phyloP scores from a whole-genome alignment of 1,140 invertebrate genomes.

The Lordiphosa clarofinis region DNA sequence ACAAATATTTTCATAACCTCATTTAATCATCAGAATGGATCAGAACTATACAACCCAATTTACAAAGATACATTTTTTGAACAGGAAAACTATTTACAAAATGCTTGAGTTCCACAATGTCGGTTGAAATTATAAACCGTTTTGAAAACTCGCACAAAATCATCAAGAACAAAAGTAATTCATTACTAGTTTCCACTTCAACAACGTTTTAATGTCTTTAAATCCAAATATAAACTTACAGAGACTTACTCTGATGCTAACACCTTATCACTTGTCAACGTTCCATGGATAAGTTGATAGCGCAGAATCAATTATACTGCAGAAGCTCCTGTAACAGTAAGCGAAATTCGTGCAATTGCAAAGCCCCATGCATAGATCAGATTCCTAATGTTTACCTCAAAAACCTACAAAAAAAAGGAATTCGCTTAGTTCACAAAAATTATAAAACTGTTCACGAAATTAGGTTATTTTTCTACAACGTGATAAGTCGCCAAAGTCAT shows the following conservation, averaged over 20 bases:
- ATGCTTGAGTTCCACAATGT: slow-evolving; percentile 7
- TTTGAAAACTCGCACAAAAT: slow-evolving; percentile 18
- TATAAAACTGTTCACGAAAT: neutral
- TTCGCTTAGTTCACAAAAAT: neutral
- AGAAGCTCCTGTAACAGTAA: neutral
- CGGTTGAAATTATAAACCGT: slow-evolving; percentile 5
- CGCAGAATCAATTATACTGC: neutral
- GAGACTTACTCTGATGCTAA: slow-evolving; percentile 2
- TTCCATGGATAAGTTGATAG: neutral
- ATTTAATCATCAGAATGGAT: too few relatives aligned
- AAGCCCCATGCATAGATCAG: neutral
- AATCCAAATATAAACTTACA: slow-evolving; percentile 11
- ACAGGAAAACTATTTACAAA: slow-evolving; percentile 3
- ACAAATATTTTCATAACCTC: too few relatives aligned
- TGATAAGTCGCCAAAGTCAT: slow-evolving; percentile 5
- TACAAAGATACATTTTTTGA: slow-evolving; percentile 7
- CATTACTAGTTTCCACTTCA: slow-evolving; percentile 3
- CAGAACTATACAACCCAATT: slow-evolving; percentile 14
- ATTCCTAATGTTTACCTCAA: slow-evolving; percentile 2
- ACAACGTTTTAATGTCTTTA: slow-evolving; percentile 8
- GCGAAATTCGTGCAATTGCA: slow-evolving; percentile 1
- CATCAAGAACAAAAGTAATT: slow-evolving; percentile 12
- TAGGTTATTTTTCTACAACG: slow-evolving; percentile 1
- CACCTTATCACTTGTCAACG: slow-evolving; percentile 1
- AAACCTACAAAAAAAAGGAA: slow-evolving; percentile 7